These are phyloP conservation scores for Gymnosoma rotundatum DNA, from an alignment of 2,888 invertebrate genomes.

Conservation along the genomic window DNA sequence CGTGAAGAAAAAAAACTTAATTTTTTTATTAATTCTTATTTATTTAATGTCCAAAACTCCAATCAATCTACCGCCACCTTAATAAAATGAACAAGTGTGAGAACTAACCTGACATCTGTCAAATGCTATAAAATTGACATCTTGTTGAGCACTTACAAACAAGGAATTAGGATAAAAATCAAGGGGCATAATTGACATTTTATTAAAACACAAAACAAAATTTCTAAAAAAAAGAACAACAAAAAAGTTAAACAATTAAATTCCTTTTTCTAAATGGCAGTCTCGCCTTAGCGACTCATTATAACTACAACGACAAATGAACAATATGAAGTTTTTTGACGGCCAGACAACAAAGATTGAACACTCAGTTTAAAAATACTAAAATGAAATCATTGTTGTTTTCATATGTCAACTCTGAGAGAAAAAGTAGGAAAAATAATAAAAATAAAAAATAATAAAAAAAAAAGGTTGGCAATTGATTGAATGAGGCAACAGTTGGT, in stretches of 20 bases:
- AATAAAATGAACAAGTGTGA: conserved; percentile 62
- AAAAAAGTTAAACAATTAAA: conserved; percentile 61
- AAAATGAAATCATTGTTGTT: conserved; percentile 57
- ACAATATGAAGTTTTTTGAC: conserved; percentile 59
- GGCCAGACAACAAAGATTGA: conserved; percentile 53
- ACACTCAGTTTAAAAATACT: conserved; percentile 46
- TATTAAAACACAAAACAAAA: conserved; percentile 61
- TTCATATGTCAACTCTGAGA: conserved; percentile 67
- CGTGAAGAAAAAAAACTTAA: no score
- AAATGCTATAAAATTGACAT: conserved; percentile 58
- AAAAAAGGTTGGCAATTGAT: conserved; percentile 49
- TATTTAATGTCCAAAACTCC: background rate
- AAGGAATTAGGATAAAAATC: background rate
- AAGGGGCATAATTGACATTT: conserved; percentile 64
- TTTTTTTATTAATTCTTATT: background rate
- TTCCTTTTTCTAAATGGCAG: conserved; percentile 25
- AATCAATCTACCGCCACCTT: conserved; percentile 61
- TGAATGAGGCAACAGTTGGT: conserved; percentile 68
- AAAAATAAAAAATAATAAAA: background rate
- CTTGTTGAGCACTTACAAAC: conserved; percentile 24
- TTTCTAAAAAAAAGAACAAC: conserved; percentile 15
- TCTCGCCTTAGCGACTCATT: conserved; percentile 30
- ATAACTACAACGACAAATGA: conserved; percentile 57
- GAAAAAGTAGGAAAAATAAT: conserved; percentile 8
- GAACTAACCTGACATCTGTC: conserved; percentile 65